Conservation (phyloP, 2,113 vertebrate species). For the Tylochromis polylepis region DNA sequence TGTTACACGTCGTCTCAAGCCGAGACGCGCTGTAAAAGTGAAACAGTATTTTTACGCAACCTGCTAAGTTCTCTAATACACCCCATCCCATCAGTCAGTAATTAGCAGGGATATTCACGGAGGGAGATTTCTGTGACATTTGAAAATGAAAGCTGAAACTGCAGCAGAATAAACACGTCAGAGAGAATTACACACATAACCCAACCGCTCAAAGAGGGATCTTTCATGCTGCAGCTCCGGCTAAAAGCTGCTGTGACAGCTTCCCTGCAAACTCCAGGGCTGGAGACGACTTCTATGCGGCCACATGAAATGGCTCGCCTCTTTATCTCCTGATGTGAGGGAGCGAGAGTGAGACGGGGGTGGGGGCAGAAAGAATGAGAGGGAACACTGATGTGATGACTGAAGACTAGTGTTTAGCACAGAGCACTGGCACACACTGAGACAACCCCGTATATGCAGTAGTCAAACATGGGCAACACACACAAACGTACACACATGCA, state of each 20-base stretch:
- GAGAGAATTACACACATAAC: conserved; percentile 70
- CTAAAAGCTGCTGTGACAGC: conserved; percentile 69
- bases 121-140: conserved; percentile 48
- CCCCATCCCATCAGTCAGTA: conserved; percentile 51
- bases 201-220: conserved; percentile 52
- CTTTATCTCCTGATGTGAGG: conserved; percentile 71
- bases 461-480: conserved; percentile 38
- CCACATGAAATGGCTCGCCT: conserved; percentile 63
- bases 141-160: conserved; percentile 60
- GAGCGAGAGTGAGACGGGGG: conserved; percentile 6
- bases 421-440: conserved; percentile 55
- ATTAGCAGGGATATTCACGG: conserved; percentile 61
- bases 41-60: conserved; percentile 23
- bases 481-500: conserved; percentile 18
- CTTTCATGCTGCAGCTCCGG: conserved; percentile 66
- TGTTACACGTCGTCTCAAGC: conserved; percentile 31
- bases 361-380: conserved; percentile 14
- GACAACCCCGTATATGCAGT: conserved; percentile 19
- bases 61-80: conserved; percentile 51
- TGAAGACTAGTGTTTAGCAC: conserved; percentile 49
- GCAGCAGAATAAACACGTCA: conserved; percentile 63
- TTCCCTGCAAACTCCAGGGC: conserved; percentile 50
- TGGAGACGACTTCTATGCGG: conserved; percentile 64
- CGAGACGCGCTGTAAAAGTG: neutral
- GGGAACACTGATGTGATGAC: conserved; percentile 34